Base-by-base conservation (phyloP, 2,888 invertebrate species). In the Amiota communis region DNA sequence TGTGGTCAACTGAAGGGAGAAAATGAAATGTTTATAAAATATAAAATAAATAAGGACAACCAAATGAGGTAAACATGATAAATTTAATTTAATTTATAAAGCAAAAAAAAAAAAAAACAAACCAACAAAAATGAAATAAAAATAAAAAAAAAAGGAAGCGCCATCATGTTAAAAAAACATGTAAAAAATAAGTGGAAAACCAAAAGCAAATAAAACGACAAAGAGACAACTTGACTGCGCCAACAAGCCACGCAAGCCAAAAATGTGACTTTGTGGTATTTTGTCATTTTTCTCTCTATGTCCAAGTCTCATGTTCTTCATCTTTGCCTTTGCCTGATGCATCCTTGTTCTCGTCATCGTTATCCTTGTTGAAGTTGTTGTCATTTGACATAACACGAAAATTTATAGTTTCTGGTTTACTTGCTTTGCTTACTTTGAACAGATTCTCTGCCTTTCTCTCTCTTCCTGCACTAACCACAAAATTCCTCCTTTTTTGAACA, bases 331-430 rank as follows among this genome's bases (percentile, higher is more conserved):
- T 57, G 59, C 59, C 36, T 59, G 59, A 20, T 59, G 59, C 15
- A 15, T 13, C 53, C 53, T 53, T 36, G 36, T 53, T 53, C 53
- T 15, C 17, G 17, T 49, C 65, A 49, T 36, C 63, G 13, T 46
- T 59, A 59, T 59, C 23, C 59, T 59, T 20, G 17, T 59, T 59
- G 59, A 59, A 10, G 20, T 46, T 49, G 49, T 46, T 49, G 49
- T 48, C 36, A 23, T 59, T 59, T 59, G 53, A 53, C 67, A 68
- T 53, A 13, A 53, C 53, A 68, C 23, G 23, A 68, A 23, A 53
- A 68, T 68, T 68, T 68, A 68, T 53, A 68, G 67, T 68, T 68
- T 68, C 13, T 20, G 67, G 67, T 68, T 51, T 53, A 46, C 8
- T 63, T 23, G 3, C 8, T 36, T 36, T 36, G 36, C 36, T 36